These are phyloP conservation scores for Himantopus leucocephalus DNA, from an alignment of 2,113 vertebrate genomes.

Conservation along the genomic window DNA sequence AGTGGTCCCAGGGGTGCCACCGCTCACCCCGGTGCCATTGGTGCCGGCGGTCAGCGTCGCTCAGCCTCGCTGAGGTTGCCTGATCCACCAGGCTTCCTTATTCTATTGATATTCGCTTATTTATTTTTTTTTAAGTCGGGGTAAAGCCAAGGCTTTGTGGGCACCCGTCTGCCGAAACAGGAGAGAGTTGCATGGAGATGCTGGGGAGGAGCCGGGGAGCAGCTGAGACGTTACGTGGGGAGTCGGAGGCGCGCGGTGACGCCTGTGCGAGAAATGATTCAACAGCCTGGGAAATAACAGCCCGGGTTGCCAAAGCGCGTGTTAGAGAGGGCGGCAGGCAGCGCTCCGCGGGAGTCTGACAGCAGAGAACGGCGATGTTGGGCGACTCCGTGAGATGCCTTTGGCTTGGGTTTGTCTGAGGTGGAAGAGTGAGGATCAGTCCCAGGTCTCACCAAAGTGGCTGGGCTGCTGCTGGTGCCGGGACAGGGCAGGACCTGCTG, in stretches of 20 bases:
- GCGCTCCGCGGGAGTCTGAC: neutral
- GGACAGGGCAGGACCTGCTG: neutral
- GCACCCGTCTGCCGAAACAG: neutral
- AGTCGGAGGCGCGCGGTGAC: neutral
- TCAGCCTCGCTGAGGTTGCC: neutral
- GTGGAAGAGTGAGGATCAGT: neutral
- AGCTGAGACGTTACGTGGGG: neutral
- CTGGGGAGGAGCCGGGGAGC: neutral
- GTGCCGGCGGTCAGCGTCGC: neutral
- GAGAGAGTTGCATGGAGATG: neutral
- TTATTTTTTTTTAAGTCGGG: neutral
- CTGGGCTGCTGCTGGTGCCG: neutral
- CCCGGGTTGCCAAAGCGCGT: fast-evolving
- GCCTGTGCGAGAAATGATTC: neutral
- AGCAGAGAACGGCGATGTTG: fast-evolving
- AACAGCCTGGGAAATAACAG: neutral
- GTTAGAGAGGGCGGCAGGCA: neutral
- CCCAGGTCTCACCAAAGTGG: neutral
- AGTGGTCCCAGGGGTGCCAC: neutral
- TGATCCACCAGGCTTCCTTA: neutral
- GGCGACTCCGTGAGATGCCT: neutral
- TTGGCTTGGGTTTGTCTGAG: neutral
- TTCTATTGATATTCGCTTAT: neutral
- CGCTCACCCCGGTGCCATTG: neutral
- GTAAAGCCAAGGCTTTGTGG: neutral